phyloP scores from a whole-genome alignment of 2,797 vertebrate genomes.

The Poeciliopsis paucimaculata region DNA sequence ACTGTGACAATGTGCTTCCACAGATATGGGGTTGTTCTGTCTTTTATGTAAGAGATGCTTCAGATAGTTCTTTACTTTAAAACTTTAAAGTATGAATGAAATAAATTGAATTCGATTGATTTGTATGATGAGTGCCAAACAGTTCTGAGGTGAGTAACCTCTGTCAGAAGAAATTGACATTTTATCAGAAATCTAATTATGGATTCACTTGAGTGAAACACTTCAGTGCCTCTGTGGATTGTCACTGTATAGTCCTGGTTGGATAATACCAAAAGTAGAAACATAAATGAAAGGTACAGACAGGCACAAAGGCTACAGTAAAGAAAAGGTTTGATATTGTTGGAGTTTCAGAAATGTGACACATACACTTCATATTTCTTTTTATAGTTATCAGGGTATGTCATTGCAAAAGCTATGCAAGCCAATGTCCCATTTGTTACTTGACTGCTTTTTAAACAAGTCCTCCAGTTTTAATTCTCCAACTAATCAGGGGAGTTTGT shows the following conservation, averaged over 20 bases:
- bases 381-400: neutral
- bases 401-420: too few species aligned
- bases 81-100: neutral
- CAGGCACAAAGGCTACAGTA: neutral
- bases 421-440: neutral
- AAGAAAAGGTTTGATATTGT: neutral
- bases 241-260: neutral
- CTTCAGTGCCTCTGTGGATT: neutral
- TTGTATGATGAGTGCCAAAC: neutral
- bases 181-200: too few species aligned
- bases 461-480: neutral
- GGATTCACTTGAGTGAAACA: too few species aligned
- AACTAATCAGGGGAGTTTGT: neutral
- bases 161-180: neutral
- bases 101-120: neutral
- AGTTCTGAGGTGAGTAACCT: neutral
- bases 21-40: neutral
- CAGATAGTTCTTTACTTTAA: neutral
- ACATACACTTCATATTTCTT: neutral
- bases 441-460: neutral
- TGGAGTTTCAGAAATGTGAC: neutral
- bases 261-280: neutral
- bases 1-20: neutral
- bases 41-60: neutral
- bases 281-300: neutral